A percentile compares a stretch with the other conserved stretches of the same genome.
Evolutionary conservation across 1,140 invertebrate genomes (phyloP).

Genomic region (Drosophila navojoa): DNA sequence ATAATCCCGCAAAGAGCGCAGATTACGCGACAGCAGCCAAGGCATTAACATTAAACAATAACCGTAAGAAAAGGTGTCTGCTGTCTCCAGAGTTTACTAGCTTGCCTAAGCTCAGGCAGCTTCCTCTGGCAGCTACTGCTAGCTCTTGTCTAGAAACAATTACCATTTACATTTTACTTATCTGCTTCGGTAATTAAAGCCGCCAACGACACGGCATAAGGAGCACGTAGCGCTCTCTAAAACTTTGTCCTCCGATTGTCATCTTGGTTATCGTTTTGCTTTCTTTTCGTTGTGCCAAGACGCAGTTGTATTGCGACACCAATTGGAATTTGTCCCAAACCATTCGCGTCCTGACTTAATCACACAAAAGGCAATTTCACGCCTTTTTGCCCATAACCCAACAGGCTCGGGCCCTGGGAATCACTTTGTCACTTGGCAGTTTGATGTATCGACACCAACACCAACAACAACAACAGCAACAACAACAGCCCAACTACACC

Average conservation of each 20-base stretch:
- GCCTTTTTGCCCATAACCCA: constrained; percentile 68
- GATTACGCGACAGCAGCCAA: constrained; percentile 53
- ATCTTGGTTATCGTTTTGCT: constrained; percentile 72
- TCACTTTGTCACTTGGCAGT: constrained; percentile 78
- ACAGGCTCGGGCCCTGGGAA: constrained; percentile 37
- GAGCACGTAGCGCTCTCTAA: constrained; percentile 65
- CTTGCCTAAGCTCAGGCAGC: background rate
- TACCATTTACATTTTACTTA: constrained; percentile 74
- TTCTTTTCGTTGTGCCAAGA: constrained; percentile 47
- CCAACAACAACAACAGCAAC: background rate
- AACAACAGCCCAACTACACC: too few relatives aligned
- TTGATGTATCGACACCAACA: constrained; percentile 74
- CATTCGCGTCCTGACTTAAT: constrained; percentile 64
- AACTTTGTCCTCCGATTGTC: constrained; percentile 51
- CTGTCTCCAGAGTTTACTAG: constrained; percentile 58
- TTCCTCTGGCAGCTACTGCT: background rate
- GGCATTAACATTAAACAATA: constrained; percentile 65
- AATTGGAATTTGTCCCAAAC: background rate
- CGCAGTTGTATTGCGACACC: background rate
- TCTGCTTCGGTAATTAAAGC: constrained; percentile 63
- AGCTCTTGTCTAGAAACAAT: constrained; percentile 51
- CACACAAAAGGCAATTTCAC: constrained; percentile 82
- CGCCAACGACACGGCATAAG: constrained; percentile 57
- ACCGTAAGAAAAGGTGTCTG: constrained; percentile 70
- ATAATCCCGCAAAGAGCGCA: constrained; percentile 38